Evolutionary conservation across 2,113 vertebrate species (phyloP).

Genomic region (Herpailurus yagouaroundi): DNA sequence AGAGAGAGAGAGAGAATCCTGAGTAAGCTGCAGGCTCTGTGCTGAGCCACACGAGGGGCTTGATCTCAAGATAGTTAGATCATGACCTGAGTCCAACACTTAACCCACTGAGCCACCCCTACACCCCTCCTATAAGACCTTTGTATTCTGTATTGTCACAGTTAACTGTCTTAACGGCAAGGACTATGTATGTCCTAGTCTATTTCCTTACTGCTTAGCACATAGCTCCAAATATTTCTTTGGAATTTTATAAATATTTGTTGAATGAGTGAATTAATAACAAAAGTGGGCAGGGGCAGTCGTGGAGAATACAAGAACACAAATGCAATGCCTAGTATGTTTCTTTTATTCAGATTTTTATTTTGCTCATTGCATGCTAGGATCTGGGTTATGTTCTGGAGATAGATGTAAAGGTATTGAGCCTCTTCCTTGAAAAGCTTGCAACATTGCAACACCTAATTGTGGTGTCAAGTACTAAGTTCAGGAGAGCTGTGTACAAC

Average conservation of each 20-base stretch:
- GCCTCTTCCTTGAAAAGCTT: background rate
- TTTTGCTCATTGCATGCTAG: background rate
- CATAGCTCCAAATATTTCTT: background rate
- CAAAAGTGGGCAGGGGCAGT: background rate
- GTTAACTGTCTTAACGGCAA: background rate
- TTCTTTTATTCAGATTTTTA: slow-evolving; percentile 29
- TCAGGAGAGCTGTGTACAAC: background rate
- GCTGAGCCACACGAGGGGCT: no score
- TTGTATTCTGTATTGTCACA: background rate
- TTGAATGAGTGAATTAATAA: slow-evolving; percentile 18
- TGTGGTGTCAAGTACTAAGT: background rate
- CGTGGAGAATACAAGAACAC: background rate
- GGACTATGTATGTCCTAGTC: background rate
- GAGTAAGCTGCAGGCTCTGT: no score
- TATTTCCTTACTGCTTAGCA: background rate
- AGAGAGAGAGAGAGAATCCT: no score
- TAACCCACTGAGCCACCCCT: no score
- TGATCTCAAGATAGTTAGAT: no score
- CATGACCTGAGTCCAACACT: no score
- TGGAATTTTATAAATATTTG: slow-evolving; percentile 20
- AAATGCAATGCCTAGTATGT: background rate
- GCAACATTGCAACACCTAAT: background rate
- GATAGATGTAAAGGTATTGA: background rate
- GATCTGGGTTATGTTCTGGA: background rate
- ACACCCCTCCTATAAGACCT: background rate